Base-by-base conservation (phyloP, 2,113 vertebrate species). In the Castor canadensis region DNA sequence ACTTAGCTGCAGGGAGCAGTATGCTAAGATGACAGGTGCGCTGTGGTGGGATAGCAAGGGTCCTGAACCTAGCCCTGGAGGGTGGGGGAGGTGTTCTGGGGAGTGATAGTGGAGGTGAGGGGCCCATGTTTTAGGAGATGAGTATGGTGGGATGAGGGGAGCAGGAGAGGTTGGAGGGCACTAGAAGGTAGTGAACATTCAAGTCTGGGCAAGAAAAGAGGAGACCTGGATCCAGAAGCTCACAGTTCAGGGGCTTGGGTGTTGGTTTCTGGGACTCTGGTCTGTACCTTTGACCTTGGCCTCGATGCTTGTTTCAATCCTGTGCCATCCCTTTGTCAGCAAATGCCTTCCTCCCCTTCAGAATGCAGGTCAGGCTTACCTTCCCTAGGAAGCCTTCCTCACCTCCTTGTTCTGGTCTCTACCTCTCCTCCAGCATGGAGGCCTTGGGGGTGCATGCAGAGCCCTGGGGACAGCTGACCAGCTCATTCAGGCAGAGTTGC, bases 231-330 rank as follows among this genome's bases (percentile, higher is more conserved):
- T 16, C 32, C 32, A 77, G 92, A 95, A 32, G 60, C 54, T n/a
- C 40, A 22, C 2, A 22, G 17, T 16, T 43, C 4, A 35, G 20
- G 76, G 32, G 40, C 72, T 75, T 9, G 19, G 54, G 58, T 72
- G 60, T 86, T 86, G 66, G 85, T 81, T 94, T 96, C 72, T 24
- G 24, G 92, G 58, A 19, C 60, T 66, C 60, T 71, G 38, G 19
- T 30, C 62, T 86, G 66, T 62, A 24, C 20, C 28, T 52, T 49
- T 17, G 20, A 28, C n/a, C 32, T 80, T 38, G 11, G 13, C 71
- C 66, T 76, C 0, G 0, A 5, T 32, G 52, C 35, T 62, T 66
- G 35, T 94, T 93, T 77, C 24, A 47, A 7, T 49, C 60, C 38
- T 66, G 12, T 35, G 6, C 12, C 10, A 5, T 79, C n/a, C 64